These are phyloP conservation scores for Palythoa grandis DNA, from an alignment of 92 coral and sea anemone species.

Conservation along the genomic window DNA sequence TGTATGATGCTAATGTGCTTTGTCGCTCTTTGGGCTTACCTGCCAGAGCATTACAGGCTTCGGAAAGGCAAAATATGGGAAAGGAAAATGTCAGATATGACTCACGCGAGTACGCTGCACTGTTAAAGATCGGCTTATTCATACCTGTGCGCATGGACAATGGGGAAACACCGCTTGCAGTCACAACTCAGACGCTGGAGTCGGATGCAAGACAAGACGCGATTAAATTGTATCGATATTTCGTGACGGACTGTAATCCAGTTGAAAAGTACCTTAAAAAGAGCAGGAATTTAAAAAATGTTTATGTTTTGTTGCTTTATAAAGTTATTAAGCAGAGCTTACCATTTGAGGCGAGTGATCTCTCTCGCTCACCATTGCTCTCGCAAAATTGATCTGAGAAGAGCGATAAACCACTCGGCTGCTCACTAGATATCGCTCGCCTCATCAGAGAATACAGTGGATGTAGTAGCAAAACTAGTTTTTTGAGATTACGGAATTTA, in stretches of 20 bases:
- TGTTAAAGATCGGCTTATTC: constrained; percentile 30
- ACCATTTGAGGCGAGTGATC: too few species aligned
- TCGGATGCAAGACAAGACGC: constrained; percentile 16
- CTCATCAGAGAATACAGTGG: too few species aligned
- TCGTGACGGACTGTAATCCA: not conserved
- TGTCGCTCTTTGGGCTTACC: constrained; percentile 34
- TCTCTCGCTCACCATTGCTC: too few species aligned
- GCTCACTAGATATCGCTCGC: too few species aligned
- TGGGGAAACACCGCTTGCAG: constrained; percentile 47
- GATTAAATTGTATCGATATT: not conserved
- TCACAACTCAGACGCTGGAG: constrained; percentile 42
- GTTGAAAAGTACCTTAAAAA: not conserved
- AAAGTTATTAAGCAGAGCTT: not conserved
- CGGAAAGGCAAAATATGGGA: constrained; percentile 30
- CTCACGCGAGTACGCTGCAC: constrained; percentile 34
- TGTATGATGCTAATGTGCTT: constrained; percentile 25
- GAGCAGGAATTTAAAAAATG: not conserved
- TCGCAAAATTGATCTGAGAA: not conserved
- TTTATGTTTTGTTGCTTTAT: not conserved
- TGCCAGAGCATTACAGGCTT: constrained; percentile 6
- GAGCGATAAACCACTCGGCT: too few species aligned
- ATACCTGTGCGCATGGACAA: constrained; percentile 35
- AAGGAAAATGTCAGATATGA: constrained; percentile 36
- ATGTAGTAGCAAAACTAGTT: too few species aligned
- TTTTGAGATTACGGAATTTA: too few species aligned